Conservation (phyloP, 2,113 vertebrate genomes). For the Thomomys bottae region DNA sequence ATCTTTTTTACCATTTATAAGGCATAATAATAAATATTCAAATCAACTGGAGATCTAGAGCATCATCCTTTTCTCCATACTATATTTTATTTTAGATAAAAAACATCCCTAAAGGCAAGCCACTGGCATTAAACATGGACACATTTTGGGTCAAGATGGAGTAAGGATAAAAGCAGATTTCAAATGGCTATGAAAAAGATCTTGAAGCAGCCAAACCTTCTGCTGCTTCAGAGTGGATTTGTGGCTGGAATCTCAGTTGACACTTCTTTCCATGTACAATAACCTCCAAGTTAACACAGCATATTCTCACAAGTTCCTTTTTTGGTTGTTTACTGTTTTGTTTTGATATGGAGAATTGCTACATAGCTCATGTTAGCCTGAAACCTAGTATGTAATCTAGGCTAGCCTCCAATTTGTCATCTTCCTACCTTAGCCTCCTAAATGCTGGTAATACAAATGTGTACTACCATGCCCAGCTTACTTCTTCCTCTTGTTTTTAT, state of each 20-base stretch:
- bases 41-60: not conserved
- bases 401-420: no score
- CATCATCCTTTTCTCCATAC: not conserved
- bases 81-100: not conserved
- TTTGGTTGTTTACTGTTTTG: no score
- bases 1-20: not conserved
- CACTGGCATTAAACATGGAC: not conserved
- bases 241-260: not conserved
- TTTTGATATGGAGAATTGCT: not conserved
- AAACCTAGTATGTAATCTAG: no score
- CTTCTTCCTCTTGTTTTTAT: not conserved
- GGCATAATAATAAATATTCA: conserved; percentile 10
- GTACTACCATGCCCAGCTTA: no score
- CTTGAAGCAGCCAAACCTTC: not conserved
- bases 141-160: not conserved
- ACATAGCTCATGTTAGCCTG: no score
- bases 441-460: no score
- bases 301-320: not conserved
- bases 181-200: not conserved
- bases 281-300: not conserved
- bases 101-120: not conserved
- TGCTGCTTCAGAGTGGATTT: not conserved
- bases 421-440: no score
- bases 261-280: conserved; percentile 1
- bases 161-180: conserved; percentile 9